These are phyloP conservation scores for Drosophila recens DNA, from an alignment of 2,888 invertebrate species.

Conservation along the genomic window DNA sequence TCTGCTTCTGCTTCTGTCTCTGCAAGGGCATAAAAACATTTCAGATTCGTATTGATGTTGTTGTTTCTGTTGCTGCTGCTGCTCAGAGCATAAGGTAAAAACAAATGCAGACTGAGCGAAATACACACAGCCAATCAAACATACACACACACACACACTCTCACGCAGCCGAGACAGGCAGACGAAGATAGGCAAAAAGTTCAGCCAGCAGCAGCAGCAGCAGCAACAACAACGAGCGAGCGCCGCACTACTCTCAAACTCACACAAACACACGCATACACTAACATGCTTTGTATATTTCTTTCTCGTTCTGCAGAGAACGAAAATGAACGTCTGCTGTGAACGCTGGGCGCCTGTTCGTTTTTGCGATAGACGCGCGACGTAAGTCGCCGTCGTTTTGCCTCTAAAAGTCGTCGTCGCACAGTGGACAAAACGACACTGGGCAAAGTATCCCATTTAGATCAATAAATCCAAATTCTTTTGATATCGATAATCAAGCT, in stretches of 20 bases:
- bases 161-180: conserved; percentile 29
- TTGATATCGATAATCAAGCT: conserved; percentile 1
- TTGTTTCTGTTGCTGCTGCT: conserved; percentile 26
- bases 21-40: conserved; percentile 51
- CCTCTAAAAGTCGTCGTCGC: conserved; percentile 74
- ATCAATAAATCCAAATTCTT: conserved; percentile 5
- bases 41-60: conserved; percentile 39
- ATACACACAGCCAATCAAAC: conserved; percentile 12
- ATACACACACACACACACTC: conserved; percentile 10
- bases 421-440: conserved; percentile 52
- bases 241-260: conserved; percentile 29
- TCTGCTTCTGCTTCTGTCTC: conserved; percentile 7
- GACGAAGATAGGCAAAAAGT: conserved; percentile 41
- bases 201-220: conserved; percentile 29
- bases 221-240: conserved; percentile 22
- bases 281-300: conserved; percentile 5
- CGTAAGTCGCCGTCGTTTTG: conserved; percentile 81
- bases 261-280: conserved; percentile 11
- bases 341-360: conserved; percentile 79
- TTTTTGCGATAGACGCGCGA: conserved; percentile 85
- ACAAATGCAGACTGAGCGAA: conserved; percentile 42
- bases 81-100: conserved; percentile 54
- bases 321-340: conserved; percentile 26
- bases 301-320: conserved; percentile 22
- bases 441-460: conserved; percentile 4